phyloP scores from a whole-genome alignment of 2,113 vertebrate genomes.

The Cephalopterus ornatus region DNA sequence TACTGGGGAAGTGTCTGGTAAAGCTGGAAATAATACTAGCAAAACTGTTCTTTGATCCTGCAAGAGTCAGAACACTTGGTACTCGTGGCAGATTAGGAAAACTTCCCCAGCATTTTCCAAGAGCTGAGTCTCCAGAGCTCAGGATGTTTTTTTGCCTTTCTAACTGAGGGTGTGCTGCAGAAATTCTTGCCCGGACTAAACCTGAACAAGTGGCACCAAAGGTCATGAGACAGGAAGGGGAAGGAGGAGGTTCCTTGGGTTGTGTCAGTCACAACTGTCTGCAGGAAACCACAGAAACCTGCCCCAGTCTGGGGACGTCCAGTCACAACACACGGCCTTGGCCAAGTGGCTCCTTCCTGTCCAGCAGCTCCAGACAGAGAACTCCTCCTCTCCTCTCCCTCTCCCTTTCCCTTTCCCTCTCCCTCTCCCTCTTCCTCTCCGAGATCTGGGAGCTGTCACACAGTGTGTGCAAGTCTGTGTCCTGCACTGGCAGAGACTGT shows the following conservation, averaged over 20 bases:
- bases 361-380: not conserved
- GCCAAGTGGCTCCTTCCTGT: slow-evolving; percentile 32
- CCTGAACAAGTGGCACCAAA: not conserved
- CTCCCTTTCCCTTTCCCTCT: no score
- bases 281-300: slow-evolving; percentile 65
- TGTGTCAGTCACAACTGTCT: slow-evolving; percentile 66
- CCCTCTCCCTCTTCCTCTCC: no score
- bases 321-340: slow-evolving; percentile 43
- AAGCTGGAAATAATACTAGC: not conserved
- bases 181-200: not conserved
- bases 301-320: slow-evolving; percentile 11
- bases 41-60: not conserved
- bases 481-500: not conserved
- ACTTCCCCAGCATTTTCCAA: not conserved
- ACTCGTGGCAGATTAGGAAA: not conserved
- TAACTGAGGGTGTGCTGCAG: not conserved
- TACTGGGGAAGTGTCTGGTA: not conserved
- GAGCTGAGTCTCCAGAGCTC: not conserved
- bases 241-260: slow-evolving; percentile 26
- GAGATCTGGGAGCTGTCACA: not conserved
- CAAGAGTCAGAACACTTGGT: not conserved
- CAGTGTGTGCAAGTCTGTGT: not conserved
- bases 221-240: slow-evolving; percentile 57
- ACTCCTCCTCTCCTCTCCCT: not conserved
- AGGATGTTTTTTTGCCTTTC: not conserved